Conservation (phyloP, 2,797 vertebrate species). For the Micrastur ruficollis region DNA sequence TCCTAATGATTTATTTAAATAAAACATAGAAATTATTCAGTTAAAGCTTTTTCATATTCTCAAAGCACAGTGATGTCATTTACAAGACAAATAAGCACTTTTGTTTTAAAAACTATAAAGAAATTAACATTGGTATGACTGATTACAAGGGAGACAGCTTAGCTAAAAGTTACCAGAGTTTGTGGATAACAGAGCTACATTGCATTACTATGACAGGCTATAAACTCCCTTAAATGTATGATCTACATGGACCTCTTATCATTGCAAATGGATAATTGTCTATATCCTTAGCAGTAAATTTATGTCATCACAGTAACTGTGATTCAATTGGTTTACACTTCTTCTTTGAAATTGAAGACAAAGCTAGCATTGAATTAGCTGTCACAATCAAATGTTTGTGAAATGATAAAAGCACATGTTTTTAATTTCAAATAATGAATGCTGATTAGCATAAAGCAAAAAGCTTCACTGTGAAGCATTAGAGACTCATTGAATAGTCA, state of each 20-base stretch:
- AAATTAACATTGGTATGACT: background rate
- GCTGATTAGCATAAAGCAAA: slow-evolving; percentile 70
- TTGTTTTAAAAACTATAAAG: background rate
- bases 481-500: slow-evolving; percentile 37
- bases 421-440: slow-evolving; percentile 64
- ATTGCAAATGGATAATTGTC: background rate
- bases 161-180: background rate
- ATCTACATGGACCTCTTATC: background rate
- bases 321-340: slow-evolving; percentile 43
- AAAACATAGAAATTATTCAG: background rate
- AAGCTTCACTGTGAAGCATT: slow-evolving; percentile 59
- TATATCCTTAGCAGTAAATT: background rate
- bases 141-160: background rate
- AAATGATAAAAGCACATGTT: slow-evolving; percentile 67
- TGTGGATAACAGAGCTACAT: background rate
- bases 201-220: background rate
- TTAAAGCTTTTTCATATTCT: background rate
- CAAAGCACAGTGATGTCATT: background rate
- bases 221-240: background rate
- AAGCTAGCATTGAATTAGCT: slow-evolving; percentile 67
- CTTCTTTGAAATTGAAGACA: slow-evolving; percentile 60
- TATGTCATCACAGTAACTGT: slow-evolving; percentile 14
- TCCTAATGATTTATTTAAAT: background rate
- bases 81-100: background rate
- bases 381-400: slow-evolving; percentile 75